These are phyloP conservation scores for Dasypus novemcinctus DNA, from an alignment of 2,113 vertebrate species.

Conservation along the genomic window DNA sequence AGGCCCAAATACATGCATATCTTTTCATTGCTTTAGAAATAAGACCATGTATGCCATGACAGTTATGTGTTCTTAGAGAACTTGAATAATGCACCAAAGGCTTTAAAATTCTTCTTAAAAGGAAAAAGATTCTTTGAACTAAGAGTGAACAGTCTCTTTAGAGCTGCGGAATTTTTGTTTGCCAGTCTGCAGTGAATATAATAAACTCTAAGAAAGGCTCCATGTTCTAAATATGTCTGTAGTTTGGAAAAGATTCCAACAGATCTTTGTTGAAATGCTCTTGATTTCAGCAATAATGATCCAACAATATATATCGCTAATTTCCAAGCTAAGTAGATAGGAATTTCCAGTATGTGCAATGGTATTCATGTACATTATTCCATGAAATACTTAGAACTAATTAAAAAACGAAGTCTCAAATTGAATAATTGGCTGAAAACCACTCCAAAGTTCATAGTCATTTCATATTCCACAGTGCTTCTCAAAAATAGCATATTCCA, in stretches of 20 bases:
- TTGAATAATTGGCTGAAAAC: neutral
- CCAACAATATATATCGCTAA: neutral
- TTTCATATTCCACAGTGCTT: neutral
- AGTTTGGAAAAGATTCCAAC: neutral
- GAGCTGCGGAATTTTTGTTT: conserved; percentile 47
- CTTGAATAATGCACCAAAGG: conserved; percentile 32
- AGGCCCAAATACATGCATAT: neutral
- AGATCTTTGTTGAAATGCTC: conserved; percentile 6
- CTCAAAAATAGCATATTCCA: neutral
- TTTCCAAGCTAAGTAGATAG: neutral
- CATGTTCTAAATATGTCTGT: conserved; percentile 16
- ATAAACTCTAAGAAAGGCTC: conserved; percentile 28
- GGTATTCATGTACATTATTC: neutral
- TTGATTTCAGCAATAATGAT: conserved; percentile 23
- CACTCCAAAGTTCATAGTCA: neutral
- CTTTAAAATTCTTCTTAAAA: conserved; percentile 56
- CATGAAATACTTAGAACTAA: neutral
- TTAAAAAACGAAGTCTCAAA: neutral
- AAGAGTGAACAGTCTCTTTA: conserved; percentile 28
- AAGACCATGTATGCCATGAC: neutral
- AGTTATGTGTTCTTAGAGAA: conserved; percentile 29
- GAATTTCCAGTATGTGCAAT: neutral
- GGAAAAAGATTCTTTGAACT: conserved; percentile 36
- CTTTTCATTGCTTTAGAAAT: conserved; percentile 28
- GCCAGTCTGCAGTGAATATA: neutral